A percentile compares a stretch with the other conserved stretches of the same genome.
These are phyloP conservation scores for Drosophila navojoa DNA, from an alignment of 1,140 invertebrate genomes.

Conservation along the genomic window DNA sequence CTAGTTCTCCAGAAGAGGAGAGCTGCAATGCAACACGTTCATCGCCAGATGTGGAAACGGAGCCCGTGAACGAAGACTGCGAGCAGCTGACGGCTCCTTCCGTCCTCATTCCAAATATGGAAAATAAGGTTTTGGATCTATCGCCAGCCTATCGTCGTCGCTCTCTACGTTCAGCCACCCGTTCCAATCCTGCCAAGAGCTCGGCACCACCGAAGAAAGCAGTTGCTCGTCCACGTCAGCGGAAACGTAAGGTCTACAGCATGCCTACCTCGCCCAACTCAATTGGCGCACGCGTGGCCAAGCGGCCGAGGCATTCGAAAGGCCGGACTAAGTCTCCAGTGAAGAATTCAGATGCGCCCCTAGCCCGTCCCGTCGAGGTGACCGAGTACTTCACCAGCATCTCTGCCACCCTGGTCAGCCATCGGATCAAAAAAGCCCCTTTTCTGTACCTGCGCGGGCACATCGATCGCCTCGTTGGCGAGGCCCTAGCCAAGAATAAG, in stretches of 20 bases:
- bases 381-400: slow-evolving; percentile 28
- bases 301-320: slow-evolving; percentile 6
- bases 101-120: too few relatives aligned
- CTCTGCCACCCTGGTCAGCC: slow-evolving; percentile 18
- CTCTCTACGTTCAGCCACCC: slow-evolving; percentile 14
- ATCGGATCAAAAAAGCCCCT: slow-evolving; percentile 9
- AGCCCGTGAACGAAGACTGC: not conserved
- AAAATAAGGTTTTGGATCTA: not conserved
- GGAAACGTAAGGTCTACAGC: not conserved
- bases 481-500: slow-evolving; percentile 18
- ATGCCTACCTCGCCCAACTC: not conserved
- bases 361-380: slow-evolving; percentile 25
- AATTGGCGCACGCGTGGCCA: slow-evolving; percentile 37
- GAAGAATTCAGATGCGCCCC: not conserved
- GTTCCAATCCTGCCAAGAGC: not conserved
- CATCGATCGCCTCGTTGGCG: slow-evolving; percentile 25
- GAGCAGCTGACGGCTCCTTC: not conserved
- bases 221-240: not conserved
- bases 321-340: not conserved
- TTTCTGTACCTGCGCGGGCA: slow-evolving; percentile 15
- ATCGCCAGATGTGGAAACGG: not conserved
- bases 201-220: not conserved
- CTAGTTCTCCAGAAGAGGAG: not conserved
- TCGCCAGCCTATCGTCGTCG: not conserved
- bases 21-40: not conserved